Percentiles rank a stretch among this genome's conserved stretches.
Conservation (phyloP, 64 coral and sea anemone genomes). For the Pocillopora damicornis region DNA sequence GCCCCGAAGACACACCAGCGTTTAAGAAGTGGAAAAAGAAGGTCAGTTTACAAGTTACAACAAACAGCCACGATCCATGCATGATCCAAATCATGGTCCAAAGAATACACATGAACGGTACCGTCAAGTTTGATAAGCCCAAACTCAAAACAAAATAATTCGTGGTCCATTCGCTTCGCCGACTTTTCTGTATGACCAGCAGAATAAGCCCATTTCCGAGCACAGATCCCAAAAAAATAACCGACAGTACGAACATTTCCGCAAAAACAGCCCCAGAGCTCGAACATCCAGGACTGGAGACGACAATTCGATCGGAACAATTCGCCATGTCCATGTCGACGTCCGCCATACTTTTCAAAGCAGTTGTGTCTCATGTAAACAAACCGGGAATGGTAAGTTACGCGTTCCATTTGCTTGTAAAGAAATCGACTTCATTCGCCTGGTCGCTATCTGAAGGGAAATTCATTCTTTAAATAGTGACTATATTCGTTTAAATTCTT, state of each 20-base stretch:
- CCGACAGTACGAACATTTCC: slow-evolving; percentile 57
- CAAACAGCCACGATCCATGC: slow-evolving; percentile 69
- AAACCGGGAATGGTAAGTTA: not conserved
- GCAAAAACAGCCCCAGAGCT: slow-evolving; percentile 5
- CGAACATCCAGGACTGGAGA: slow-evolving; percentile 7
- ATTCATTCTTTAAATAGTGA: not conserved
- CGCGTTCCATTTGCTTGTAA: not conserved
- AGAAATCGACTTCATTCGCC: not conserved
- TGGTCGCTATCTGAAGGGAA: not conserved
- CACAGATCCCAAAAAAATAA: slow-evolving; percentile 65
- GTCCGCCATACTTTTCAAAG: slow-evolving; percentile 26
- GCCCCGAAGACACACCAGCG: slow-evolving; percentile 65
- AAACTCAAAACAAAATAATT: slow-evolving; percentile 94
- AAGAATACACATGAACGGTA: slow-evolving; percentile 63
- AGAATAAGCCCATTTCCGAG: slow-evolving; percentile 84
- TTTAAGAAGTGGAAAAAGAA: slow-evolving; percentile 89
- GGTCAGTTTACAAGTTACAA: slow-evolving; percentile 80
- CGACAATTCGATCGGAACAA: slow-evolving; percentile 10
- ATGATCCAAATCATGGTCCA: slow-evolving; percentile 71
- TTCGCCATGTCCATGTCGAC: not conserved
- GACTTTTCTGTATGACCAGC: slow-evolving; percentile 74
- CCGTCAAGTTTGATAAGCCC: slow-evolving; percentile 73
- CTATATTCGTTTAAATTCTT: not conserved
- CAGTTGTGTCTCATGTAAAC: slow-evolving; percentile 17
- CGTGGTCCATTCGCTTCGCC: slow-evolving; percentile 97